phyloP scores from a whole-genome alignment of 2,797 vertebrate genomes.

The Aphelocoma californica region DNA sequence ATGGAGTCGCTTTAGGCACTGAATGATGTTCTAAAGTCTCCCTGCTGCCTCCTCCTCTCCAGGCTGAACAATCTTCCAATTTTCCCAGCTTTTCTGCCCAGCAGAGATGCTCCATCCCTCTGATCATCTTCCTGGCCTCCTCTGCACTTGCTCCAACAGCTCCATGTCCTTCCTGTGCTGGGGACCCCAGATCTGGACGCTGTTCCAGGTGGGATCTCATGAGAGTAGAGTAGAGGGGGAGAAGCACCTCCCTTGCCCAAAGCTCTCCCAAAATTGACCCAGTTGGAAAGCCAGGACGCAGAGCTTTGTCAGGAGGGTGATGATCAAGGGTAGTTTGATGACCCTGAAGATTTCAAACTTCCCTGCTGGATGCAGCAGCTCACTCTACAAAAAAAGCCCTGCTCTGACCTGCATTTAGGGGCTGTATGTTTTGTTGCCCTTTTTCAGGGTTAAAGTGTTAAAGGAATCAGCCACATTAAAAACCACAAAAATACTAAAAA shows the following conservation, averaged over 20 bases:
- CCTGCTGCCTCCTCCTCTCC: neutral
- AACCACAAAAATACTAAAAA: neutral
- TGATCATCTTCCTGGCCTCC: neutral
- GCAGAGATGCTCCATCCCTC: neutral
- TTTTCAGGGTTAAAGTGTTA: neutral
- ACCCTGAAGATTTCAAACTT: neutral
- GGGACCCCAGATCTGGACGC: neutral
- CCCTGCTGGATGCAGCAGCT: neutral
- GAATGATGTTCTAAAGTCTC: neutral
- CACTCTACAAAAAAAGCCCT: neutral
- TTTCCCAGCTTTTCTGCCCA: neutral
- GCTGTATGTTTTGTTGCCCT: neutral
- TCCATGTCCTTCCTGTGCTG: neutral
- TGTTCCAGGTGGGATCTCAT: neutral
- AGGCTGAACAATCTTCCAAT: neutral
- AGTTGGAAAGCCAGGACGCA: neutral
- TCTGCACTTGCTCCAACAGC: rapidly evolving
- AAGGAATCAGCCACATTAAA: neutral
- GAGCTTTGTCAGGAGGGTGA: neutral
- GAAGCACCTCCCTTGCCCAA: neutral
- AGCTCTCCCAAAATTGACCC: neutral
- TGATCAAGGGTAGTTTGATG: neutral
- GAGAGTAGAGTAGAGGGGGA: too few species aligned
- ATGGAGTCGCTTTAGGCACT: neutral
- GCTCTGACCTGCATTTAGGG: neutral